phyloP scores from a whole-genome alignment of 1,140 invertebrate species.

The Conus ventricosus region DNA sequence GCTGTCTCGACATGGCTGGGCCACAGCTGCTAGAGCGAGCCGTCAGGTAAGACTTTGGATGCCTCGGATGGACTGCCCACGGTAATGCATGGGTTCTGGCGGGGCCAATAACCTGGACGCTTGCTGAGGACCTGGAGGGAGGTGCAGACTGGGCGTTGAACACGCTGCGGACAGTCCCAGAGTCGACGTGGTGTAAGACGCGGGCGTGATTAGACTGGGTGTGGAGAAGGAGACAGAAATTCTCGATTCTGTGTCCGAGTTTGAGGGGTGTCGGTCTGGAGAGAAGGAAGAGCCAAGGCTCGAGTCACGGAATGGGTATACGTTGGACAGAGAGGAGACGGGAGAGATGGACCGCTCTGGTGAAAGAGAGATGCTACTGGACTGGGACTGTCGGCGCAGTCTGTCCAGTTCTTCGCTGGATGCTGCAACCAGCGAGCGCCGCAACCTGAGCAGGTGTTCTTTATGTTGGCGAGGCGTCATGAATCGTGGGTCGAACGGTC shows the following conservation, averaged over 20 bases:
- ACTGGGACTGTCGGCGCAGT: constrained; percentile 38
- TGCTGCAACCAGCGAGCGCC: constrained; percentile 55
- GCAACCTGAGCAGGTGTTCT: constrained; percentile 53
- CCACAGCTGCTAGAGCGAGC: constrained; percentile 20
- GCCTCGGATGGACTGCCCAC: neutral
- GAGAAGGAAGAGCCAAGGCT: constrained; percentile 11
- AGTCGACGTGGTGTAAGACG: neutral
- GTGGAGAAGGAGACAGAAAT: neutral
- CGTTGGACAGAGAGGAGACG: constrained; percentile 31
- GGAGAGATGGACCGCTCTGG: constrained; percentile 19
- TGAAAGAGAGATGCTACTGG: neutral
- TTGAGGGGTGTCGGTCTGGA: constrained; percentile 18
- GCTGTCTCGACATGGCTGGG: neutral
- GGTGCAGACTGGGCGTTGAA: neutral
- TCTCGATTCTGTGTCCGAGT: neutral
- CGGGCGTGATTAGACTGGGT: neutral
- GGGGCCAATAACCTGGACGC: neutral
- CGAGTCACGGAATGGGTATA: constrained; percentile 28
- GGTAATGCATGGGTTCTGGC: neutral
- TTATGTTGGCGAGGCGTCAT: constrained; percentile 61
- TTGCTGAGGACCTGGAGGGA: neutral
- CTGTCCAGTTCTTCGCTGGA: constrained; percentile 47
- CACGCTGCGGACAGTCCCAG: neutral
- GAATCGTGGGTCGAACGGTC: constrained; percentile 22
- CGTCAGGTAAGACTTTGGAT: neutral